phyloP scores from a whole-genome alignment of 2,113 vertebrate genomes.

The Panthera uncia region DNA sequence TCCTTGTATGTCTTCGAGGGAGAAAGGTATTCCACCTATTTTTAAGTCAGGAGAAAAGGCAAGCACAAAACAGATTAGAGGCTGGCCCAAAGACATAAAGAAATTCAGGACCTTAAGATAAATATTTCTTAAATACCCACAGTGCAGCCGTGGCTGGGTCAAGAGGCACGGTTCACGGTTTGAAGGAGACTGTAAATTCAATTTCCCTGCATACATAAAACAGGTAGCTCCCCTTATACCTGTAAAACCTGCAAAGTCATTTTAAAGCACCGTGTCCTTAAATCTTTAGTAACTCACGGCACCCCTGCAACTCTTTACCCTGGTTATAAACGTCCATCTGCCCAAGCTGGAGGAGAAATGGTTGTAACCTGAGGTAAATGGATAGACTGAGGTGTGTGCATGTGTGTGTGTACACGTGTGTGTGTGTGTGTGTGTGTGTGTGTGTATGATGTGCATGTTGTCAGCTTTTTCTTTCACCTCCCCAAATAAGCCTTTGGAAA shows the following conservation, averaged over 20 bases:
- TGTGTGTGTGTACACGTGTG: no score
- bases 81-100: constrained; percentile 45
- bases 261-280: constrained; percentile 44
- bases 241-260: constrained; percentile 32
- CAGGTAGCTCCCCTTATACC: not conserved
- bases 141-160: not conserved
- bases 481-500: not conserved
- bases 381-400: not conserved
- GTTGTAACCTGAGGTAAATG: not conserved
- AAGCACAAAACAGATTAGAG: constrained; percentile 24
- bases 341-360: not conserved
- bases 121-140: constrained; percentile 10
- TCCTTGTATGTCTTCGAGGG: not conserved
- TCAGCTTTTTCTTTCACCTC: not conserved
- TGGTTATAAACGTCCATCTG: not conserved
- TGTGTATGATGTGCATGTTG: not conserved
- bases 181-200: constrained; percentile 42
- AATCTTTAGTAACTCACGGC: constrained; percentile 34
- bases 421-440: not conserved
- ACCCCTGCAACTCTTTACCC: not conserved
- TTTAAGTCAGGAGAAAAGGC: not conserved
- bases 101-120: constrained; percentile 50
- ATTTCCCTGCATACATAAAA: not conserved
- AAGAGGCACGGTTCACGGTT: not conserved
- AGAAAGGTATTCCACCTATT: not conserved